Conservation (phyloP, 2,888 invertebrate genomes). For the Synanthedon vespiformis region DNA sequence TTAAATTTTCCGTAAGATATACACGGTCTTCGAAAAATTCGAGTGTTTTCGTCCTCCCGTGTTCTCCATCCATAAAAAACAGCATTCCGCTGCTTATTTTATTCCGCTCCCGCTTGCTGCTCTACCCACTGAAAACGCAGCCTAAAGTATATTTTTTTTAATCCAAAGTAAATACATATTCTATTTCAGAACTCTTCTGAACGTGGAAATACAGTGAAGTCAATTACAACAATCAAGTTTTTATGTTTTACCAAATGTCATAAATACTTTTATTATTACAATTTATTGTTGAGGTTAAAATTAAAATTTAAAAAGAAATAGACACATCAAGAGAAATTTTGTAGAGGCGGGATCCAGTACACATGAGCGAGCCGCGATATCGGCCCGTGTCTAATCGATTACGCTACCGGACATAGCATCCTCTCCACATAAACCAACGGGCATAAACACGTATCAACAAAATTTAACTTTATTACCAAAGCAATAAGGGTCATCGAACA, state of each 20-base stretch:
- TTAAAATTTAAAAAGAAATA: constrained; percentile 3
- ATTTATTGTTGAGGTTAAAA: too few species aligned
- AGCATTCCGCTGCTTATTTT: neutral
- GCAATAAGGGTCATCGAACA: neutral
- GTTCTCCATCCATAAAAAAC: neutral
- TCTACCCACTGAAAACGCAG: neutral
- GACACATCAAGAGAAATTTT: constrained; percentile 12
- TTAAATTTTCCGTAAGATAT: neutral
- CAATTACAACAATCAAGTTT: too few species aligned
- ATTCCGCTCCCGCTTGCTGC: neutral
- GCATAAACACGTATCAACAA: neutral
- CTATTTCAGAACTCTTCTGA: too few species aligned
- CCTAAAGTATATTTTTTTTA: neutral
- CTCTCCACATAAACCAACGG: constrained; percentile 4
- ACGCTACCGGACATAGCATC: constrained; percentile 37
- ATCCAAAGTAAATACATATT: too few species aligned
- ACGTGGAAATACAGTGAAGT: too few species aligned
- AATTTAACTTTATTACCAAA: constrained; percentile 1
- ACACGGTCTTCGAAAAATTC: neutral
- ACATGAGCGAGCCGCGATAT: constrained; percentile 29
- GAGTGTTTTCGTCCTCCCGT: neutral
- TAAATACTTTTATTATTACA: too few species aligned
- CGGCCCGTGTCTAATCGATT: constrained; percentile 45
- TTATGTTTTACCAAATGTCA: too few species aligned
- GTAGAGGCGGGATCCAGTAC: constrained; percentile 13